Conservation (phyloP, 1,140 invertebrate species). For the Zophobas atratus region DNA sequence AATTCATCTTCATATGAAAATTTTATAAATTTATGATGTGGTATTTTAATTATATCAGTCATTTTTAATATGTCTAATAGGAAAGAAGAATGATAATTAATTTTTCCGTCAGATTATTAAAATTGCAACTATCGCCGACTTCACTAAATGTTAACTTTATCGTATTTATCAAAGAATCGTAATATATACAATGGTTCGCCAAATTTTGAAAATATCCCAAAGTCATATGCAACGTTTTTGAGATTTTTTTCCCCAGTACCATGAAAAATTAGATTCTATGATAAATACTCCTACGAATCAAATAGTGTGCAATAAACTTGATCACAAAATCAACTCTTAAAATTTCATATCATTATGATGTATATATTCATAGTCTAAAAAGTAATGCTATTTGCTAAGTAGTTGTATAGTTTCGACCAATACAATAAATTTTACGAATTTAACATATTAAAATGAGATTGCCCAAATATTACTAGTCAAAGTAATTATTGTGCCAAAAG, state of each 20-base stretch:
- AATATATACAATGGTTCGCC: too few relatives aligned
- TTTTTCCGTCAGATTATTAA: too few relatives aligned
- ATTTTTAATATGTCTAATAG: too few relatives aligned
- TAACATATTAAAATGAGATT: conserved; percentile 52
- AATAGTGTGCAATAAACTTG: conserved; percentile 20
- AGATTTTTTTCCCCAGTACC: not conserved
- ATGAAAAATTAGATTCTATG: not conserved
- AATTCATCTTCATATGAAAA: too few relatives aligned
- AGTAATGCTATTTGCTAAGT: conserved; percentile 11
- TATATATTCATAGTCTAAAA: conserved; percentile 18
- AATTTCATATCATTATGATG: conserved; percentile 24
- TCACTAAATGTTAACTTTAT: too few relatives aligned
- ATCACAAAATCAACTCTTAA: conserved; percentile 4
- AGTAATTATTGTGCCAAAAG: conserved; percentile 58
- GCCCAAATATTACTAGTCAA: conserved; percentile 52
- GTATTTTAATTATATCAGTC: too few relatives aligned
- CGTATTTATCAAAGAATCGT: too few relatives aligned
- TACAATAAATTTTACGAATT: conserved; percentile 64
- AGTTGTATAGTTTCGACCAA: conserved; percentile 55
- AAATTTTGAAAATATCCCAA: not conserved
- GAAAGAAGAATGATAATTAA: too few relatives aligned
- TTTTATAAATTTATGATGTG: too few relatives aligned
- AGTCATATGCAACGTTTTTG: not conserved
- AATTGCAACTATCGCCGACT: too few relatives aligned
- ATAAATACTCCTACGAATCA: not conserved